Evolutionary conservation across 2,113 vertebrate genomes (phyloP).

Genomic region (Mormyrus iriodes): DNA sequence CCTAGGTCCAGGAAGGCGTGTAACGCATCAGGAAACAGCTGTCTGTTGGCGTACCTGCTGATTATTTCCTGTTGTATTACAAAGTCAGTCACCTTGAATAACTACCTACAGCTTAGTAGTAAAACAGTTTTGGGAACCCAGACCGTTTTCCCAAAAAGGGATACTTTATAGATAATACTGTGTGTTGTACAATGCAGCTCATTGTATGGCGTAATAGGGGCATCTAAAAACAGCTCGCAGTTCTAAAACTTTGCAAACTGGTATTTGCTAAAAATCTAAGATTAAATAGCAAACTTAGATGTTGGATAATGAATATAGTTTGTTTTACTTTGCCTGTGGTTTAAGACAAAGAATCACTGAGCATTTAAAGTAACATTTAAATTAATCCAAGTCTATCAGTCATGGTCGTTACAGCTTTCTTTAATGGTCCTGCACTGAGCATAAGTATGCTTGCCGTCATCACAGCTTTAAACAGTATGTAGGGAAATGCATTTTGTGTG

Average conservation of each 20-base stretch:
- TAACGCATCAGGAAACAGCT: background rate
- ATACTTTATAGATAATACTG: background rate
- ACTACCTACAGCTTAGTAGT: background rate
- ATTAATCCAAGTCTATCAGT: background rate
- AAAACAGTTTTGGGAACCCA: no score
- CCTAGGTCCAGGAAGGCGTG: background rate
- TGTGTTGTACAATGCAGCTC: background rate
- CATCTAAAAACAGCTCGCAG: background rate
- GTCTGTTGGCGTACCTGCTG: background rate
- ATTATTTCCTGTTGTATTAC: background rate
- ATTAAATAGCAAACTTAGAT: background rate
- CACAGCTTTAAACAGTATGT: background rate
- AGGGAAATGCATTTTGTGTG: background rate
- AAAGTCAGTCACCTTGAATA: background rate
- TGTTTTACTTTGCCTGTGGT: background rate
- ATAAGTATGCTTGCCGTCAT: background rate
- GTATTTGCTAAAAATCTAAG: background rate
- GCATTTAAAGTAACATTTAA: background rate
- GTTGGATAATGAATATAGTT: background rate
- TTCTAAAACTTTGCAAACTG: background rate
- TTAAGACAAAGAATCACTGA: background rate
- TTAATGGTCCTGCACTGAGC: background rate
- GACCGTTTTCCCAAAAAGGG: background rate
- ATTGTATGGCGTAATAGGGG: background rate
- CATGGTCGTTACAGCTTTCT: background rate